Conservation (phyloP, 2,888 invertebrate genomes). For the Drosophila borborema region DNA sequence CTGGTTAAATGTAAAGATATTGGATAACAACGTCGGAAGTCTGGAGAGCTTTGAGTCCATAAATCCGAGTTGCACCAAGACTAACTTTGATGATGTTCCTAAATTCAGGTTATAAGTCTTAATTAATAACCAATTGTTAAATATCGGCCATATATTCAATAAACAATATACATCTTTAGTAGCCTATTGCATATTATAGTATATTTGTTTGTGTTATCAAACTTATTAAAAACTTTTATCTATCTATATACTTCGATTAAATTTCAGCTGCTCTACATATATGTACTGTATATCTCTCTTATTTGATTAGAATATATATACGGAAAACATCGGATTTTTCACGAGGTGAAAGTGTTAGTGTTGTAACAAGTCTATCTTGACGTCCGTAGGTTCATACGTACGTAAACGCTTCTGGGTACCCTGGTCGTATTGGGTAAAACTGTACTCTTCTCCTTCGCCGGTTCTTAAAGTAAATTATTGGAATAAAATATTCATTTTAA, state of each 20-base stretch:
- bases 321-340: not conserved
- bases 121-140: not conserved
- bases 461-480: too few relatives aligned
- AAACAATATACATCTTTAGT: not conserved
- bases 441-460: too few relatives aligned
- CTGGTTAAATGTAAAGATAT: conserved; percentile 62
- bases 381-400: too few relatives aligned
- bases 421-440: too few relatives aligned
- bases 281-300: not conserved
- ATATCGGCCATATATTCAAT: not conserved
- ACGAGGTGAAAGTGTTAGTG: not conserved
- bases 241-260: not conserved
- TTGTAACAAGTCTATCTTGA: not conserved
- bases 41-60: not conserved
- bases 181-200: not conserved
- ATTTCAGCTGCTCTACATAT: not conserved
- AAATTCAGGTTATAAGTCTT: conserved; percentile 11
- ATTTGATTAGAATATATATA: not conserved
- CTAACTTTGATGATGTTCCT: conserved; percentile 48
- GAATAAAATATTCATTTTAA: too few relatives aligned
- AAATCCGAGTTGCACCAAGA: conserved; percentile 9
- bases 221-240: not conserved
- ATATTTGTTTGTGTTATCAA: not conserved
- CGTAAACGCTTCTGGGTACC: too few relatives aligned
- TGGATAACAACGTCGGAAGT: conserved; percentile 21